Percentiles rank a stretch among this genome's conserved stretches.
Conservation (phyloP, 2,797 vertebrate species). For the Rhinoraja longicauda region DNA sequence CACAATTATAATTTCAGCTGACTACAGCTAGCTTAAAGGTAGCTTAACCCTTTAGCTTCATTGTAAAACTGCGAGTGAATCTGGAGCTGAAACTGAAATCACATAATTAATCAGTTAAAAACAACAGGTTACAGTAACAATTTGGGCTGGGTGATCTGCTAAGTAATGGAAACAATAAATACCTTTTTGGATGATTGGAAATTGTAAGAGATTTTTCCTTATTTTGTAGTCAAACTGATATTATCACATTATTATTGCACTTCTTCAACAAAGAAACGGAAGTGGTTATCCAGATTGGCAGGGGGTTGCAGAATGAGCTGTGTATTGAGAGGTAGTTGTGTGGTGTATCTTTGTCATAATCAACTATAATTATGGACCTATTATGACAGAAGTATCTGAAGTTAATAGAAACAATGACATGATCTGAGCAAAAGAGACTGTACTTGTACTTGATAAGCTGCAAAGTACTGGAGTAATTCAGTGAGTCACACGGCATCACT, state of each 20-base stretch:
- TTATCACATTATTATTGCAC: neutral
- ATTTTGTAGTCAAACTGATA: neutral
- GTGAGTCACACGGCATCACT: too few relatives aligned
- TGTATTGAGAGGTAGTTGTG: neutral
- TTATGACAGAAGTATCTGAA: neutral
- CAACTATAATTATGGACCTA: neutral
- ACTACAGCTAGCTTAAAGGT: conserved; percentile 28
- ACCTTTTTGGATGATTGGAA: neutral
- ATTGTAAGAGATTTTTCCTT: neutral
- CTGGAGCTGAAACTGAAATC: neutral
- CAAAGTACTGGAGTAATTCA: too few relatives aligned
- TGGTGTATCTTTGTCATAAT: neutral
- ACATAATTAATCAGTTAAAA: neutral
- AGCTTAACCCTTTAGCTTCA: conserved; percentile 24
- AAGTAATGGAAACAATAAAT: neutral
- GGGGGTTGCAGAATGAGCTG: neutral
- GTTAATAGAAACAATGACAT: neutral
- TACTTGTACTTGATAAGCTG: too few relatives aligned
- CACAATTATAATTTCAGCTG: conserved; percentile 39
- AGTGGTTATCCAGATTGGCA: neutral
- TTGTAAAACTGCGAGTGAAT: neutral
- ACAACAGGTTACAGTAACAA: neutral
- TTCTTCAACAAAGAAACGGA: neutral
- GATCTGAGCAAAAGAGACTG: neutral
- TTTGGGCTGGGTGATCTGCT: neutral